These are phyloP conservation scores for Crepidodera aurea DNA, from an alignment of 2,888 invertebrate species.

Conservation along the genomic window DNA sequence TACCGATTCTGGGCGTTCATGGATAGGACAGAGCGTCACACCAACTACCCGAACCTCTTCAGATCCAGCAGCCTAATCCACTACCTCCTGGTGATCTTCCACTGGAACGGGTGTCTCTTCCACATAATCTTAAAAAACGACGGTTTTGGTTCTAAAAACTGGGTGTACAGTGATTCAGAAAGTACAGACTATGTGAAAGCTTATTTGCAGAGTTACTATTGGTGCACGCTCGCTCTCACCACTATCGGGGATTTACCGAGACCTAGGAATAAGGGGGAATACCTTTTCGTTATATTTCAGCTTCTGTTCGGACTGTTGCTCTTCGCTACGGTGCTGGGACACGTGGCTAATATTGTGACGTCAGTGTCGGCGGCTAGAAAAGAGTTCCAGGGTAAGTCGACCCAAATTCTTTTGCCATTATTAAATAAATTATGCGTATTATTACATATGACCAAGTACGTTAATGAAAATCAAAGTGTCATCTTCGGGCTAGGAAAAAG, in stretches of 20 bases:
- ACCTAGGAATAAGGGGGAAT: slow-evolving; percentile 93
- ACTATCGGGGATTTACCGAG: slow-evolving; percentile 93
- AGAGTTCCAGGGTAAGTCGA: slow-evolving; percentile 93
- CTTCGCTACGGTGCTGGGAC: slow-evolving; percentile 95
- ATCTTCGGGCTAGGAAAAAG: too few species aligned
- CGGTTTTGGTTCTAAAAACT: slow-evolving; percentile 92
- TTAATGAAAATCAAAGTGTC: too few species aligned
- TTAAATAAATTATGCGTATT: too few species aligned
- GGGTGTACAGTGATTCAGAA: slow-evolving; percentile 87
- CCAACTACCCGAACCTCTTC: slow-evolving; percentile 98
- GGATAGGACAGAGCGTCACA: slow-evolving; percentile 97
- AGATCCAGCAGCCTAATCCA: slow-evolving; percentile 91
- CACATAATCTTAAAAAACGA: slow-evolving; percentile 96
- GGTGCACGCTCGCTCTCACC: slow-evolving; percentile 96
- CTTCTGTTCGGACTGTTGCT: slow-evolving; percentile 92
- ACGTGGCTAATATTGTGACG: slow-evolving; percentile 98
- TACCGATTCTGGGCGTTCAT: slow-evolving; percentile 99
- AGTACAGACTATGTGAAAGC: slow-evolving; percentile 90
- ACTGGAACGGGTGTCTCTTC: slow-evolving; percentile 99
- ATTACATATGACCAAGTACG: too few species aligned
- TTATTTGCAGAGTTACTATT: slow-evolving; percentile 97
- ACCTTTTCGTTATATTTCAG: slow-evolving; percentile 94
- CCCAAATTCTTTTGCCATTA: too few species aligned
- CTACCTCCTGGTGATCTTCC: slow-evolving; percentile 97
- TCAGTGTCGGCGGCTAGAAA: slow-evolving; percentile 96